Base-by-base conservation (phyloP, 2,113 vertebrate species). In the Astur gentilis region DNA sequence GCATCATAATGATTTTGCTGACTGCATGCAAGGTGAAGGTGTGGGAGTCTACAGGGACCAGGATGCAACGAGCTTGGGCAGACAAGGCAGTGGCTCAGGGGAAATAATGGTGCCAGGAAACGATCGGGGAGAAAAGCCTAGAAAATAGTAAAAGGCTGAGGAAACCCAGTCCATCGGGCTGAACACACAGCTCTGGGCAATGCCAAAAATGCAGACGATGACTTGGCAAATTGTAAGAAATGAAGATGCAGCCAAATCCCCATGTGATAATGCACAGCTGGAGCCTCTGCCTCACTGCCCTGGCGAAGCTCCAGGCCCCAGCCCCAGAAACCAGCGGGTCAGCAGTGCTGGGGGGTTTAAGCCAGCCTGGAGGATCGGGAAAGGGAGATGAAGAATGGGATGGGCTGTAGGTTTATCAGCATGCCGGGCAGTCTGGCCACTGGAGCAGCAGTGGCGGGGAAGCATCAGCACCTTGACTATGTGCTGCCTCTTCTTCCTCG, bases 1-100 rank as follows among this genome's bases (percentile, higher is more conserved):
- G 49, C 17, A 44, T 26, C 0, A 0, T 2, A 3, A 22, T 62
- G 57, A 1, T 1, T 73, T 90, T 67, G 40, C 27, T 87, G 27
- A 29, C 69, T 2, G 1, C 1, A 7, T 20, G 1, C 4, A 9
- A 27, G 22, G 8, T 44, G 25, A 34, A 54, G 6, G 25, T 7
- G 7, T 20, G 58, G 36, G 60, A 15, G 4, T 31, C 13, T 67
- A 9, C 1, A 1, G 36, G 44, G 20, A 17, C 10, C 1, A 7
- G 58, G 50, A 45, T 11, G 4, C 13, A 58, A 34, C 2, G 15
- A 71, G 44, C 66, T 88, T 0, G 1, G 66, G 23, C 31, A 76
- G 73, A 22, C 60, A 31, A 85, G 31, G 25, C 13, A 4, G 31
- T 15, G 9, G 23, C 45, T 75, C 3, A 4, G 54, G 57, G 42